A percentile compares a stretch with the other conserved stretches of the same genome.
Conservation (phyloP, 2,797 vertebrate species). For the Amniataba percoides region DNA sequence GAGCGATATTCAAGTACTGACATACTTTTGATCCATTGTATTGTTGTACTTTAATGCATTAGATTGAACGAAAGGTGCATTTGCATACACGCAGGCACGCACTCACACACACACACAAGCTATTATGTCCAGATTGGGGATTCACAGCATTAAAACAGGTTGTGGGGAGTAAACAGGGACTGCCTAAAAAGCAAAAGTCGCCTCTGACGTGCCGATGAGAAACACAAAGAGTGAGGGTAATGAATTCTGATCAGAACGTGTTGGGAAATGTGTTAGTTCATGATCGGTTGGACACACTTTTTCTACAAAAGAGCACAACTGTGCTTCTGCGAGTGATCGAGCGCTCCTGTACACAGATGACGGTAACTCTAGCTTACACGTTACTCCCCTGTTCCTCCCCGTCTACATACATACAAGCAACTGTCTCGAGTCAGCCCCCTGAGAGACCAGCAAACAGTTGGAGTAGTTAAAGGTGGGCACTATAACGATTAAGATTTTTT, state of each 20-base stretch:
- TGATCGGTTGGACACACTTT: constrained; percentile 35
- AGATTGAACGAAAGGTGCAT: constrained; percentile 64
- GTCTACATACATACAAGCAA: constrained; percentile 34
- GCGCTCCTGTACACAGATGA: constrained; percentile 53
- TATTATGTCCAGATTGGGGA: constrained; percentile 74
- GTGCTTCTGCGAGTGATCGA: constrained; percentile 45
- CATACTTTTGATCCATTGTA: constrained; percentile 29
- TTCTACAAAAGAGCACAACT: constrained; percentile 32
- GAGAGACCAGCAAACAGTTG: constrained; percentile 47
- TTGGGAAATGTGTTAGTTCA: constrained; percentile 48
- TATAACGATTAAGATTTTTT: constrained; percentile 11
- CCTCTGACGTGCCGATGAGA: constrained; percentile 39
- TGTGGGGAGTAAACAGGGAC: constrained; percentile 65
- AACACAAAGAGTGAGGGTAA: constrained; percentile 22
- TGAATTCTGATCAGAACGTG: constrained; percentile 21
- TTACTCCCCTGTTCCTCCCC: constrained; percentile 3
- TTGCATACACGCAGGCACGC: constrained; percentile 58
- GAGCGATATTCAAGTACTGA: constrained; percentile 43
- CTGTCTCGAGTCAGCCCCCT: constrained; percentile 42
- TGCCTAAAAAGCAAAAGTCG: constrained; percentile 53
- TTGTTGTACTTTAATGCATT: constrained; percentile 57
- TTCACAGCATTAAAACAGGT: constrained; percentile 87
- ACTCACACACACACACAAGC: constrained; percentile 34
- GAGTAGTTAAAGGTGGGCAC: constrained; percentile 26
- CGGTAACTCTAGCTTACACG: constrained; percentile 31